A percentile compares a stretch with the other conserved stretches of the same genome.
These are phyloP conservation scores for Antrozous pallidus DNA, from an alignment of 2,797 vertebrate species.

Conservation along the genomic window DNA sequence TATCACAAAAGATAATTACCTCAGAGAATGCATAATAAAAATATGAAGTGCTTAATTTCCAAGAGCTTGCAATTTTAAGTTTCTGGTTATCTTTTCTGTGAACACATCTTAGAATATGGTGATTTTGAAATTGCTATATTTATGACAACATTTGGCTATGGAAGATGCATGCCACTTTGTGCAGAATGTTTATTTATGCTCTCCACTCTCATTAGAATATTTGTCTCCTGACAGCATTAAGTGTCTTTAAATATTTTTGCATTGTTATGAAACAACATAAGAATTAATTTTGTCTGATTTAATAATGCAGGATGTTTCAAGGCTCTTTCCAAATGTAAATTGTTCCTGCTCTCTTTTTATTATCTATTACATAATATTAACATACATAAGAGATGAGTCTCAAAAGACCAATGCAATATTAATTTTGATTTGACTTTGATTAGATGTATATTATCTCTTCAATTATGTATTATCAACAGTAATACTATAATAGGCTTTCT, in stretches of 20 bases:
- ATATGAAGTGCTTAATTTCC: neutral
- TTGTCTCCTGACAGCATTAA: neutral
- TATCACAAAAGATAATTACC: neutral
- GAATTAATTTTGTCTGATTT: conserved; percentile 66
- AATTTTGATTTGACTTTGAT: conserved; percentile 82
- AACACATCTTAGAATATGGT: neutral
- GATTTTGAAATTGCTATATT: neutral
- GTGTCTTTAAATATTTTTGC: conserved; percentile 58
- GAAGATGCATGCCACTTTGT: neutral
- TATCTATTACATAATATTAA: conserved; percentile 77
- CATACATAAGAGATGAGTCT: conserved; percentile 76
- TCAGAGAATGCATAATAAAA: neutral
- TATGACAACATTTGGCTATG: neutral
- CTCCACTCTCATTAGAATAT: conserved; percentile 56
- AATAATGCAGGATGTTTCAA: conserved; percentile 74
- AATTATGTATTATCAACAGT: conserved; percentile 71
- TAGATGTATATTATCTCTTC: conserved; percentile 76
- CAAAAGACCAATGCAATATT: conserved; percentile 65
- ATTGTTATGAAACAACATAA: conserved; percentile 70
- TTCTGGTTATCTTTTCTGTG: neutral
- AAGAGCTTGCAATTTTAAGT: neutral
- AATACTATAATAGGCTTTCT: conserved; percentile 62
- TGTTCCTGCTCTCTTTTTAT: conserved; percentile 64
- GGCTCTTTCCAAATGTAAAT: conserved; percentile 69
- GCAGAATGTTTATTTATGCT: conserved; percentile 33